Percentiles rank a stretch among this genome's conserved stretches.
Conservation (phyloP, 1,140 invertebrate genomes). For the Lutraria rhynchaena region DNA sequence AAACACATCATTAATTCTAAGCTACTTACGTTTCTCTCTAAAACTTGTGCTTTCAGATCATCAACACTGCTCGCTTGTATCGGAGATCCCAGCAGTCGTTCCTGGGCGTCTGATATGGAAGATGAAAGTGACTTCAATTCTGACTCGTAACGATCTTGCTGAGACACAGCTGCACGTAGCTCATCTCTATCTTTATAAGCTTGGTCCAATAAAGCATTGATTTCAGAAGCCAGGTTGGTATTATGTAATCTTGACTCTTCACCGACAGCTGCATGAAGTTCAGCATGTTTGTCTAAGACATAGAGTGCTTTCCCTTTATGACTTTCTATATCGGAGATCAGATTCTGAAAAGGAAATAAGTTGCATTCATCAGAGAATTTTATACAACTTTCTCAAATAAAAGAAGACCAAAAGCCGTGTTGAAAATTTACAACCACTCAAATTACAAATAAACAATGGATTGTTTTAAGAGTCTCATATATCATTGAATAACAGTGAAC, state of each 20-base stretch:
- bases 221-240: conserved; percentile 67
- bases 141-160: conserved; percentile 83
- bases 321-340: conserved; percentile 74
- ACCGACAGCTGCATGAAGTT: conserved; percentile 59
- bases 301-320: conserved; percentile 71
- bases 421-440: no score
- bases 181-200: conserved; percentile 68
- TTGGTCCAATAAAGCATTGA: conserved; percentile 70
- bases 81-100: conserved; percentile 90
- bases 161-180: conserved; percentile 90
- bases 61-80: conserved; percentile 91
- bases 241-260: conserved; percentile 61
- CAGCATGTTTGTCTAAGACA: conserved; percentile 67
- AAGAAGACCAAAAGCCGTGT: no score
- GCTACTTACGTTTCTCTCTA: conserved; percentile 95
- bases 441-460: no score
- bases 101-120: conserved; percentile 94
- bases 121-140: conserved; percentile 72
- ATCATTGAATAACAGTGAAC: no score
- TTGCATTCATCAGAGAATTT: no score
- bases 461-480: no score
- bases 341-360: conserved; percentile 66
- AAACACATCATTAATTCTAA: no score
- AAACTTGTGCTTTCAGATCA: conserved; percentile 91
- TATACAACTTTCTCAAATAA: no score